Base-by-base conservation (phyloP, 30 jellyfish, hydroid and myxozoan genomes). In the Aurelia sp. region DNA sequence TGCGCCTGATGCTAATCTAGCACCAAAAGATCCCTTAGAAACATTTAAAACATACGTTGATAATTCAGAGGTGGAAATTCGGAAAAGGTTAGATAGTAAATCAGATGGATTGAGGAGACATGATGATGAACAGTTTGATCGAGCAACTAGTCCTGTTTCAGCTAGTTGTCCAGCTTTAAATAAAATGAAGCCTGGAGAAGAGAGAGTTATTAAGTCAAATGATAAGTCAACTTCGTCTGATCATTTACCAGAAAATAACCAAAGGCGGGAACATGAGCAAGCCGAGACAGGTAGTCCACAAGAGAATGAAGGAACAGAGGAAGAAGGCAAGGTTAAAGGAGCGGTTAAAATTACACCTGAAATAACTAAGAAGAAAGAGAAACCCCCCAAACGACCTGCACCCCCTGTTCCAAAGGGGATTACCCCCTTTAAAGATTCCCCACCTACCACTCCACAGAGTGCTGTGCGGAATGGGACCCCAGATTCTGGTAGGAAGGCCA, bases 331-430 rank as follows among this genome's bases (percentile, higher is more conserved):
- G 57, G 41, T 20, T 4, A 64, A 0, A 4, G 80, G 4, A 13
- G 24, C 8, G 8, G 21, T 8, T 40, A 13, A 69, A 35, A 50
- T 13, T 4, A 24, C 63, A 8, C 31, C 31, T 11, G 66, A 69
- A 17, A 64, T 17, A 40, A 15, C 11, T 6, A 44, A 63, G 76
- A 72, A 84, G 67, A 73, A 73, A 52, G 93, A 84, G 30, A 77
- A 63, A 64, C 87, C 93, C 18, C 87, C 93, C 0, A 84, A 84
- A 74, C 74, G 88, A 63, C 88, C 93, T 4, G 88, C 88, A 69
- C 87, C 93, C 18, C 93, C 93, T 38, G 82, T 72, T 19, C 88
- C 93, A 16, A 84, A 61, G 50, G 93, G 88, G 76, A 51, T 72
- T 4, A 27, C 33, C 11, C 88, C 93, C 20, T 84, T 50, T 63